A percentile compares a stretch with the other conserved stretches of the same genome.
Conservation (phyloP, 2,113 vertebrate genomes). For the Tricholaema leucomelas region DNA sequence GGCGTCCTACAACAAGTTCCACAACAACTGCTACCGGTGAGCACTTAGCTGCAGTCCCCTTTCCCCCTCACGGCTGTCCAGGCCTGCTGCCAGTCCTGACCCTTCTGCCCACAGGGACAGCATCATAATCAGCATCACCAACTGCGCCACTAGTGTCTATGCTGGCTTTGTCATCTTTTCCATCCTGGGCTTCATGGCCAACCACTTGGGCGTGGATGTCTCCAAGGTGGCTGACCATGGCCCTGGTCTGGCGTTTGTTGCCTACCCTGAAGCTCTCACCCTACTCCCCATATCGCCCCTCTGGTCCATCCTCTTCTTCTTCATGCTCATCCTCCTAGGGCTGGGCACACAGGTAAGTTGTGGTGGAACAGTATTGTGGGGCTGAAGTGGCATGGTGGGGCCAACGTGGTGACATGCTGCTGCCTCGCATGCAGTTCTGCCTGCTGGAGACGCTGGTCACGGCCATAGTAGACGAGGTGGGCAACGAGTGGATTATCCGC, state of each 20-base stretch:
- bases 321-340: conserved; percentile 98
- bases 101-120: conserved; percentile 85
- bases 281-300: conserved; percentile 93
- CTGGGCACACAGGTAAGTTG: conserved; percentile 92
- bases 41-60: rapidly evolving
- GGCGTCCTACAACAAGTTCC: conserved; percentile 99
- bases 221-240: conserved; percentile 95
- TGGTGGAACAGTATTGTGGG: background rate
- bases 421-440: conserved; percentile 82
- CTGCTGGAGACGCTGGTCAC: conserved; percentile 96
- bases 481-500: conserved; percentile 94
- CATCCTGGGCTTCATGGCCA: conserved; percentile 98
- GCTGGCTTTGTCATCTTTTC: conserved; percentile 99
- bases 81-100: rapidly evolving
- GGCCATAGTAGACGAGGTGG: conserved; percentile 94
- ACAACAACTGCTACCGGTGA: conserved; percentile 98
- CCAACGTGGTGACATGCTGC: background rate
- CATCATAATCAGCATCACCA: conserved; percentile 98
- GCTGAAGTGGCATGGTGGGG: background rate
- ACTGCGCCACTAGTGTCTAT: conserved; percentile 96
- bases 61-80: rapidly evolving
- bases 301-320: conserved; percentile 98
- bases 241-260: conserved; percentile 94
- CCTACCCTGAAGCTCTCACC: conserved; percentile 95
- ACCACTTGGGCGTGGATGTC: conserved; percentile 90